Evolutionary conservation across 2,888 invertebrate species (phyloP).

Genomic region (Malacosoma neustria): DNA sequence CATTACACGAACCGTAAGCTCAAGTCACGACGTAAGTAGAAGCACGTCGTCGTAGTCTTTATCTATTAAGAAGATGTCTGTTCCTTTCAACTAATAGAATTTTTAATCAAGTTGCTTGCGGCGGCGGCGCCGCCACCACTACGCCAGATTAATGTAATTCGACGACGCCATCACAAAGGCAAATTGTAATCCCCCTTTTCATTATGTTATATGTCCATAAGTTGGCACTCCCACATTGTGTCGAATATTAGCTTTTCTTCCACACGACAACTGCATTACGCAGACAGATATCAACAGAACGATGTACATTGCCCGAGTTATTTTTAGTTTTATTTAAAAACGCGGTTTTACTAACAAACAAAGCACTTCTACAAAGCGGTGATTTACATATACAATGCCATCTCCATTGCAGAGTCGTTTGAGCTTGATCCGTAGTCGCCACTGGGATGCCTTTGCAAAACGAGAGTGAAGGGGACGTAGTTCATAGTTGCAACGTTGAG

Average conservation of each 20-base stretch:
- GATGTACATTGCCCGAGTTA: neutral
- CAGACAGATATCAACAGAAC: constrained; percentile 15
- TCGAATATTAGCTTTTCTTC: constrained; percentile 41
- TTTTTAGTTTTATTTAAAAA: constrained; percentile 33
- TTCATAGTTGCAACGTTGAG: constrained; percentile 39
- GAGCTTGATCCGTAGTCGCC: constrained; percentile 29
- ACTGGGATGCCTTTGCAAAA: constrained; percentile 30
- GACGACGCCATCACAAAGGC: constrained; percentile 71
- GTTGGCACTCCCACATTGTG: constrained; percentile 50
- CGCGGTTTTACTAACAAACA: constrained; percentile 47
- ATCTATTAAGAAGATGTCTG: constrained; percentile 64
- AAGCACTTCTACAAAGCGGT: constrained; percentile 39
- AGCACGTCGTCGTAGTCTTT: constrained; percentile 39
- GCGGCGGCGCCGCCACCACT: constrained; percentile 47
- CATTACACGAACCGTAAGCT: constrained; percentile 18
- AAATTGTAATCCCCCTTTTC: constrained; percentile 70
- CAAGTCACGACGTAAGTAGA: constrained; percentile 30
- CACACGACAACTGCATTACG: constrained; percentile 22
- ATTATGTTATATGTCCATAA: constrained; percentile 54
- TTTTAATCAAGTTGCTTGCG: constrained; percentile 71
- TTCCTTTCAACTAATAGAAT: constrained; percentile 72
- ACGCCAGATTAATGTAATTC: constrained; percentile 72
- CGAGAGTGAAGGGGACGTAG: constrained; percentile 36
- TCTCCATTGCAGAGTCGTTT: constrained; percentile 42
- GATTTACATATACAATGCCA: constrained; percentile 52